Conservation (phyloP, 2,113 vertebrate species). For the Calyptommatus sinebrachiatus region DNA sequence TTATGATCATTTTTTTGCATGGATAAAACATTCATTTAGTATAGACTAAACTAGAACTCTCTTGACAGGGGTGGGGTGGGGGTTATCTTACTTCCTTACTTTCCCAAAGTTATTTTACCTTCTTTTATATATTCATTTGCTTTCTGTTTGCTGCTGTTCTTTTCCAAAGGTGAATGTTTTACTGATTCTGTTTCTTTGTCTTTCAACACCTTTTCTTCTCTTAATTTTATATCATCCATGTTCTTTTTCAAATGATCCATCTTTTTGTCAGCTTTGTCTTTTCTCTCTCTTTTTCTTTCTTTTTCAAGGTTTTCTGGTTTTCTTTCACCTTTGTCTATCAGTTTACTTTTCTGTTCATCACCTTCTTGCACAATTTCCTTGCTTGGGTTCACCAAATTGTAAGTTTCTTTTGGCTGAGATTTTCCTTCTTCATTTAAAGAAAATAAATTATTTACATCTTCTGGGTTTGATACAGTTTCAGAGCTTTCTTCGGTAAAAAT, state of each 20-base stretch:
- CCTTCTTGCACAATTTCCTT: constrained; percentile 72
- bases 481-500: constrained; percentile 66
- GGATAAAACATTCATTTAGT: background rate
- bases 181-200: constrained; percentile 60
- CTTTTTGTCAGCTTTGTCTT: constrained; percentile 76
- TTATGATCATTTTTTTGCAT: too few relatives aligned
- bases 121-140: constrained; percentile 82
- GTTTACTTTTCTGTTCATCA: constrained; percentile 72
- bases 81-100: background rate
- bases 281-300: constrained; percentile 78
- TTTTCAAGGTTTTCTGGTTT: constrained; percentile 71
- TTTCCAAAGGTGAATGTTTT: constrained; percentile 69
- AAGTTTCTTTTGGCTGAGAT: constrained; percentile 64
- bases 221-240: constrained; percentile 62
- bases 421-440: constrained; percentile 70
- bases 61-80: too few relatives aligned
- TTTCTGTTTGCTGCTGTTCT: constrained; percentile 79
- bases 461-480: constrained; percentile 68
- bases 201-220: constrained; percentile 71
- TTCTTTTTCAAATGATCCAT: constrained; percentile 65
- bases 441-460: constrained; percentile 67
- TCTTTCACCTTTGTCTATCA: constrained; percentile 70
- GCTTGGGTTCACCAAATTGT: constrained; percentile 40
- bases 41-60: background rate
- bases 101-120: constrained; percentile 70